A percentile compares a stretch with the other conserved stretches of the same genome.
Conservation (phyloP, 1,140 invertebrate genomes). For the Campoletis sonorensis region DNA sequence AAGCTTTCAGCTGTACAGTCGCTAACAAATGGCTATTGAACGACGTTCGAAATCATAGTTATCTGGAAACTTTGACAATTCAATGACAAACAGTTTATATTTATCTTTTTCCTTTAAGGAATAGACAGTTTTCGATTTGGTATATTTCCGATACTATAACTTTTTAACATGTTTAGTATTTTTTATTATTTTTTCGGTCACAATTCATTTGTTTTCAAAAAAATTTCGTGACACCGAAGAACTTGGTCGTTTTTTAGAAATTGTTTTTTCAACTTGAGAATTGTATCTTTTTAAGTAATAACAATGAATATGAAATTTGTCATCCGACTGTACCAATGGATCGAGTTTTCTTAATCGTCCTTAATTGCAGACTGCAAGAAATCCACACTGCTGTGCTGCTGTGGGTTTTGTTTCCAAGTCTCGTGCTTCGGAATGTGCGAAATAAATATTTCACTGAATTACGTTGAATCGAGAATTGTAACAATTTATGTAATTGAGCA, state of each 20-base stretch:
- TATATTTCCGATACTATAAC: background rate
- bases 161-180: too few species aligned
- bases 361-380: background rate
- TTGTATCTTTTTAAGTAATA: background rate
- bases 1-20: constrained; percentile 25
- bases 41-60: background rate
- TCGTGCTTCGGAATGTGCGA: too few species aligned
- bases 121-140: too few species aligned
- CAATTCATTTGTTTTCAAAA: too few species aligned
- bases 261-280: background rate
- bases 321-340: background rate
- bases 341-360: background rate
- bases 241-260: background rate
- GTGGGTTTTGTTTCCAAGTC: too few species aligned
- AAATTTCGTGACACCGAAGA: too few species aligned
- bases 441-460: too few species aligned
- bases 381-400: background rate
- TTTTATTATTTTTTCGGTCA: too few species aligned
- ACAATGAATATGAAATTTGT: background rate
- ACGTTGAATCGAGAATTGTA: too few species aligned
- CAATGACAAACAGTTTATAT: background rate
- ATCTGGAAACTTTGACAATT: background rate
- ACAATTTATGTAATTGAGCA: background rate
- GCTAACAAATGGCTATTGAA: background rate
- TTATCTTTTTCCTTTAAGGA: too few species aligned